A percentile compares a stretch with the other conserved stretches of the same genome.
phyloP scores from a whole-genome alignment of 2,797 vertebrate genomes.

The Chrosomus eos region DNA sequence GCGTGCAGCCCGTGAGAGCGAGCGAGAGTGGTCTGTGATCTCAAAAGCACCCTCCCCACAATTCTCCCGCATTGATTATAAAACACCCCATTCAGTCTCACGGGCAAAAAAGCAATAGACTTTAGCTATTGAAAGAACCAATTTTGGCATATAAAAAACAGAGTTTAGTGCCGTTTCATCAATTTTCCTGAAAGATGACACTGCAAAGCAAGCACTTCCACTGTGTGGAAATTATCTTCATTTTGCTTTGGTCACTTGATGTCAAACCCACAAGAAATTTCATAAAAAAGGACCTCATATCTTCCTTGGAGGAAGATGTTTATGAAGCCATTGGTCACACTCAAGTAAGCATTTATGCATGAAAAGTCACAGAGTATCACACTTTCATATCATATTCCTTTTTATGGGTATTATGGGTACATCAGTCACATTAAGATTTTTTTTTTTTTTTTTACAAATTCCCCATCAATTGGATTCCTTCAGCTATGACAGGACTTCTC shows the following conservation, averaged over 20 bases:
- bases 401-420: slow-evolving; percentile 16
- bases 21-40: slow-evolving; percentile 2
- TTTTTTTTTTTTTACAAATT: not conserved
- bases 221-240: slow-evolving; percentile 1
- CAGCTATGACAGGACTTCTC: slow-evolving; percentile 2
- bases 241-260: slow-evolving; percentile 33
- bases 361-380: slow-evolving; percentile 21
- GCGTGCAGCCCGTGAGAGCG: slow-evolving; percentile 47
- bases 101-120: slow-evolving; percentile 20
- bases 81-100: not conserved
- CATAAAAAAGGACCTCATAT: slow-evolving; percentile 6
- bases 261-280: slow-evolving; percentile 23
- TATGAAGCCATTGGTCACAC: slow-evolving; percentile 41
- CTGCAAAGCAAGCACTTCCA: not conserved
- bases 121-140: slow-evolving; percentile 8
- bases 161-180: not conserved
- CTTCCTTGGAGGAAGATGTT: slow-evolving; percentile 39
- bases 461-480: not conserved
- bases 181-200: slow-evolving; percentile 29
- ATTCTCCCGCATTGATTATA: slow-evolving; percentile 10
- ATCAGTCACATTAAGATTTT: not conserved
- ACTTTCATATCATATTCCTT: slow-evolving; percentile 21
- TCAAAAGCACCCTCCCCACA: slow-evolving; percentile 28
- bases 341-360: slow-evolving; percentile 41
- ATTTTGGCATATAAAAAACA: not conserved